Percentiles rank a stretch among this genome's conserved stretches.
phyloP scores from a whole-genome alignment of 2,888 invertebrate genomes.

The Pachydiplax longipennis region DNA sequence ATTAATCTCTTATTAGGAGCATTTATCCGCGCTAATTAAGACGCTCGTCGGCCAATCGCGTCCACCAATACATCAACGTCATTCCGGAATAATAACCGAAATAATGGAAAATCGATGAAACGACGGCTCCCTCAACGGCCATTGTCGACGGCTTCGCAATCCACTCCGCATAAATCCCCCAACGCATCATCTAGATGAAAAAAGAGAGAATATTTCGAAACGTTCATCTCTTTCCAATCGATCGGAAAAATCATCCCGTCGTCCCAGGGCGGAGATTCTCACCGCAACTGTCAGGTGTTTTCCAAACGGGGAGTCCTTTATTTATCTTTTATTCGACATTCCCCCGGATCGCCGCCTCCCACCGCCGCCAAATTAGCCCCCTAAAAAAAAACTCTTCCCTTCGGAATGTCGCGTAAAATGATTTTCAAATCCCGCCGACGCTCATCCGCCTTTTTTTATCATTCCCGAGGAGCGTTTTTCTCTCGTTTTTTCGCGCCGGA shows the following conservation, averaged over 20 bases:
- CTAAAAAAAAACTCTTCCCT: background rate
- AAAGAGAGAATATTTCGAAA: background rate
- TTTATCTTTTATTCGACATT: background rate
- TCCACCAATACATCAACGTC: background rate
- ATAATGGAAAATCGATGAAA: background rate
- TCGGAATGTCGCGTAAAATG: background rate
- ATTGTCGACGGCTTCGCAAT: background rate
- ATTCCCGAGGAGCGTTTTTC: background rate
- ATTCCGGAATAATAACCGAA: background rate
- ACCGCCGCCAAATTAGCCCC: background rate
- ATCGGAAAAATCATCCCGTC: background rate
- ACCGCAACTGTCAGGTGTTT: background rate
- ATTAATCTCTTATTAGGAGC: background rate
- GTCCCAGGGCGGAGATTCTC: background rate
- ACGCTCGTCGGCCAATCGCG: background rate
- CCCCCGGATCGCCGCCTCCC: background rate
- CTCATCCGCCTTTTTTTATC: background rate
- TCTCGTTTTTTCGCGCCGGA: too few species aligned
- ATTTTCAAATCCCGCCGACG: background rate
- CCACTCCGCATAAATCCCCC: background rate
- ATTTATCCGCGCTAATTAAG: background rate
- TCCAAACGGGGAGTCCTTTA: background rate
- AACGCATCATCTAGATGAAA: background rate
- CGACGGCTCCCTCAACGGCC: background rate
- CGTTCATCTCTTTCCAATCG: background rate